Percentiles rank a stretch among this genome's conserved stretches.
Evolutionary conservation across 1,140 invertebrate genomes (phyloP).

Genomic region (Aphaenogaster ashmeadi): DNA sequence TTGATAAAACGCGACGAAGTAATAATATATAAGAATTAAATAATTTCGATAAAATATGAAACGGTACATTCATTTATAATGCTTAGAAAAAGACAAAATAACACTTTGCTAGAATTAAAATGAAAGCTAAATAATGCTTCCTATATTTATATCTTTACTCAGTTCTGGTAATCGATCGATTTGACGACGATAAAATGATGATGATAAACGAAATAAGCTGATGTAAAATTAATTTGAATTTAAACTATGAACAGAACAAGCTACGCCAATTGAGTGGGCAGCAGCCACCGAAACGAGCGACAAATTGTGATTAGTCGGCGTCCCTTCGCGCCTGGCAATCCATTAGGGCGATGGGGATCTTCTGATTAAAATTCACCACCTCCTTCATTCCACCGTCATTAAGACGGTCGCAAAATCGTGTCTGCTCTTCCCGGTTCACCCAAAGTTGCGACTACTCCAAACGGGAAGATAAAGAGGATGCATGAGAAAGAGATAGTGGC

Average conservation of each 20-base stretch:
- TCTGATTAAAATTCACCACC: conserved; percentile 81
- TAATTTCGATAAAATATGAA: background rate
- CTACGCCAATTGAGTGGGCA: conserved; percentile 24
- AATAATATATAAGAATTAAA: background rate
- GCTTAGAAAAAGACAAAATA: background rate
- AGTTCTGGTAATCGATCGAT: background rate
- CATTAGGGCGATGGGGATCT: conserved; percentile 76
- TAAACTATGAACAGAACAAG: conserved; percentile 24
- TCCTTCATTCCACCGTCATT: conserved; percentile 62
- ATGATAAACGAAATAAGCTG: background rate
- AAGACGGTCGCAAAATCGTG: conserved; percentile 64
- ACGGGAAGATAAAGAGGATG: conserved; percentile 38
- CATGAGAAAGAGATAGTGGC: conserved; percentile 63
- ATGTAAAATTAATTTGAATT: conserved; percentile 36
- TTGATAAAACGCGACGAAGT: background rate
- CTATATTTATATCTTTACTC: no score
- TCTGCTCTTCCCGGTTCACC: conserved; percentile 47
- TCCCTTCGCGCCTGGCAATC: conserved; percentile 77
- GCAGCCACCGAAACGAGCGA: conserved; percentile 66
- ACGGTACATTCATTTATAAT: no score
- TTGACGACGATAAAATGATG: background rate
- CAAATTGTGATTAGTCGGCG: conserved; percentile 80
- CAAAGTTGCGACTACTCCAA: conserved; percentile 45
- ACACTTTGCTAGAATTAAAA: background rate
- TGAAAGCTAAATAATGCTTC: background rate